These are phyloP conservation scores for Leptogaster cylindrica DNA, from an alignment of 2,888 invertebrate genomes.

Conservation along the genomic window DNA sequence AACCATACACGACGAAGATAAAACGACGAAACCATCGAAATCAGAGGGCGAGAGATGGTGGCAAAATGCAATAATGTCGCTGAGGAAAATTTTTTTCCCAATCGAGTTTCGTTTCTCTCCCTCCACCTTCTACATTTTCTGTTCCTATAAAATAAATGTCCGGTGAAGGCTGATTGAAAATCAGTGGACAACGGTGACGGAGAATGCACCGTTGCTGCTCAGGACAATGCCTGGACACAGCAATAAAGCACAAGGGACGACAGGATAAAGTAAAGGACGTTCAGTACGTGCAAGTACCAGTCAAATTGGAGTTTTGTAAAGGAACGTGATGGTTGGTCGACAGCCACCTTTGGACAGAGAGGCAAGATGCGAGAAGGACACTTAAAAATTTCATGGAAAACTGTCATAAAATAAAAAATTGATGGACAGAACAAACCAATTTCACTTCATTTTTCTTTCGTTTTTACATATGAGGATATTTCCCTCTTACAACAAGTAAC, in stretches of 20 bases:
- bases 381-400: constrained; percentile 39
- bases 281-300: constrained; percentile 34
- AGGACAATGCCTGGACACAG: constrained; percentile 27
- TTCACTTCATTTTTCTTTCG: constrained; percentile 34
- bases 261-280: constrained; percentile 5
- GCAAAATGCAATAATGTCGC: constrained; percentile 35
- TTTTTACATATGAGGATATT: constrained; percentile 30
- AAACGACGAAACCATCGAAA: not conserved
- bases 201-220: constrained; percentile 21
- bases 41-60: not conserved
- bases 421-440: constrained; percentile 34
- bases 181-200: constrained; percentile 35
- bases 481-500: too few species aligned
- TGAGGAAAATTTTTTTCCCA: constrained; percentile 22
- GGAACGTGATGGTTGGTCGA: constrained; percentile 29
- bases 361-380: constrained; percentile 31
- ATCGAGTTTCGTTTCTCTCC: too few species aligned
- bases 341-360: constrained; percentile 19
- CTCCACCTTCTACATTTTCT: too few species aligned
- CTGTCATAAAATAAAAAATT: constrained; percentile 38
- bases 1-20: not conserved
- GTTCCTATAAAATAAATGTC: constrained; percentile 39
- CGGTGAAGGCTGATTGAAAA: constrained; percentile 41
- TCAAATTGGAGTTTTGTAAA: constrained; percentile 24
- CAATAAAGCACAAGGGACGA: constrained; percentile 21